Evolutionary conservation across 2,113 vertebrate species (phyloP).

Genomic region (Aplodontia rufa): DNA sequence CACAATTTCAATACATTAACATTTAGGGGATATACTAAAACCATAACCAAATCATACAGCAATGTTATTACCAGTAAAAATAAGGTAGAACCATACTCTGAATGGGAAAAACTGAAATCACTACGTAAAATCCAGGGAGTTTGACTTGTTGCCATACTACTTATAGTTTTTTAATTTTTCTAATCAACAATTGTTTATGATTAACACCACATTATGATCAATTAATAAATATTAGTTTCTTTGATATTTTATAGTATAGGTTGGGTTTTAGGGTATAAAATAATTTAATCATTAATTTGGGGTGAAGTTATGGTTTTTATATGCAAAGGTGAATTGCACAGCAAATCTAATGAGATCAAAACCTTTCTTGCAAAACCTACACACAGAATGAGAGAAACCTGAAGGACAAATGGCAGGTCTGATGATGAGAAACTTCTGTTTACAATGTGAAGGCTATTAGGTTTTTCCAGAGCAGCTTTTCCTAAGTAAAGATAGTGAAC

Average conservation of each 20-base stretch:
- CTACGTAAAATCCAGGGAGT: not conserved
- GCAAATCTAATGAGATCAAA: not conserved
- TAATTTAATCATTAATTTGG: constrained; percentile 9
- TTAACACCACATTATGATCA: not conserved
- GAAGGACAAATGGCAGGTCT: not conserved
- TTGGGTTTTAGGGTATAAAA: not conserved
- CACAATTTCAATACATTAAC: not conserved
- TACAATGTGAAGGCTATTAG: not conserved
- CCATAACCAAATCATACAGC: not conserved
- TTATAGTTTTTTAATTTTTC: constrained; percentile 21
- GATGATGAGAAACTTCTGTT: not conserved
- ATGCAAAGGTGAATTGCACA: not conserved
- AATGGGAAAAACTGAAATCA: not conserved
- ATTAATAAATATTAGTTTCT: constrained; percentile 31
- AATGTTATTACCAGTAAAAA: not conserved
- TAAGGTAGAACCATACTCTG: not conserved
- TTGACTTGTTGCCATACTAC: not conserved
- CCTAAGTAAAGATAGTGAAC: not conserved
- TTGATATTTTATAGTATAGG: constrained; percentile 18
- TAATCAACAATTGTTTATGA: not conserved
- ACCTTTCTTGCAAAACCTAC: not conserved
- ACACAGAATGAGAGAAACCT: not conserved
- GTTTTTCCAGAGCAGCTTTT: not conserved
- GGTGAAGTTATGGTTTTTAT: not conserved
- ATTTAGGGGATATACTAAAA: not conserved